Evolutionary conservation across 2,113 vertebrate species (phyloP), one percentile per base, ranked within the genome.

Genomic region (Mastomys natalensis): DNA sequence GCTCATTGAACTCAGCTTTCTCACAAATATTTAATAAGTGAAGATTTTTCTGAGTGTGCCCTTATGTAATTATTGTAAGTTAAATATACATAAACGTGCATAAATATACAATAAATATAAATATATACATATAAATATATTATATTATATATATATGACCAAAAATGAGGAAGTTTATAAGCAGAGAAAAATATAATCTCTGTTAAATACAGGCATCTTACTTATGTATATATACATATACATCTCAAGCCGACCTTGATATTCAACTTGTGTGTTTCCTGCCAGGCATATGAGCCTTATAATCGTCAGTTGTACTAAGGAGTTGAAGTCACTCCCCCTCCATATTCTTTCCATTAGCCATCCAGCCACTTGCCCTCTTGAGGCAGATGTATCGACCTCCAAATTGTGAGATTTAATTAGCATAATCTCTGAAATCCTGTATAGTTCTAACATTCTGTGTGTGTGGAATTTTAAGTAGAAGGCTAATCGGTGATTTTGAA

Each of bases 151-250:
- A n/a, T n/a, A n/a, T n/a, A n/a, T n/a, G 22, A 45, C 7, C 12
- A 86, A 94, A 90, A 87, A 22, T 60, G 29, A 34, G 87, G 7
- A 95, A 93, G n/a, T 55, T 74, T 89, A 70, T 90, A 7, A 96
- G 82, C 26, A 87, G 13, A 22, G 29, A 72, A 90, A 26, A 31
- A 4, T 81, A 19, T 85, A 62, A 64, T n/a, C 15, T 77, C 26
- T 77, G 7, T 21, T 68, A 66, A 16, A 72, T 45, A 68, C 2
- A 81, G 17, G 24, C 10, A 70, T 60, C 89, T 72, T 76, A 77
- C 43, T 87, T 51, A 4, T 34, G 26, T 73, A 34, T 0, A 68
- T 68, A 89, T 21, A 51, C 7, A 51, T 9, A 51, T 51, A 51
- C 7, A 51, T 51, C 6, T 51, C 5, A 82, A 76, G 26, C 15